Evolutionary conservation across 1,140 invertebrate species (phyloP), one percentile per base, ranked within the genome.

Genomic region (Cherax quadricarinatus): DNA sequence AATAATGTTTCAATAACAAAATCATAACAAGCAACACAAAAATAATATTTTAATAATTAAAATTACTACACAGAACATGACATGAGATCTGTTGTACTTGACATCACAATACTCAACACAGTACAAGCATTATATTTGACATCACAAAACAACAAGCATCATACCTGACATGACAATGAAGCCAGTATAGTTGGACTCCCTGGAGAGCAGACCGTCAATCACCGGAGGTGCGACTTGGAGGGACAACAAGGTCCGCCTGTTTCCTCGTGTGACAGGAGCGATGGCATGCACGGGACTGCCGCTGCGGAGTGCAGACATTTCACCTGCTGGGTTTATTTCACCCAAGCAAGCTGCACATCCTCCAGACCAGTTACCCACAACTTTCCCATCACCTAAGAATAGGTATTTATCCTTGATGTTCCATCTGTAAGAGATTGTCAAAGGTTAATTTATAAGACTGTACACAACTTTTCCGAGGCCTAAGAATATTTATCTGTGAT

Each of bases 121-220:
- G 2, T 41, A 41, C 30, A 41, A 41, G 0, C 30, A 41, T 41
- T 2, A 41, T 41, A 41, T 41, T 41, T 41, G 30, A 41, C 30
- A 41, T 41, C 30, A 41, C 30, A 41, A 79, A 53, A 14, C 3
- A 51, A 75, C 30, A 75, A 57, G 14, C 18, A n/a, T 66, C 86
- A 66, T 80, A 91, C 93, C 93, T 80, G 93, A 91, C 57, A 93
- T 83, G 21, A 93, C 90, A 41, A 93, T 62, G 83, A 91, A 93
- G 18, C 93, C 93, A 12, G 93, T 92, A 70, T 93, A 93, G 73
- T 93, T 93, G 66, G 91, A 84, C 48, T 89, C 91, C 51, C 79
- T 75, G 4, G 93, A 93, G 48, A 93, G 78, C 14, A 90, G 53
- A 24, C 93, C 93, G 79, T 93, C 93, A 24, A 89, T 91, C n/a